These are phyloP conservation scores for Anguilla rostrata DNA, from an alignment of 2,113 vertebrate species.

Conservation along the genomic window DNA sequence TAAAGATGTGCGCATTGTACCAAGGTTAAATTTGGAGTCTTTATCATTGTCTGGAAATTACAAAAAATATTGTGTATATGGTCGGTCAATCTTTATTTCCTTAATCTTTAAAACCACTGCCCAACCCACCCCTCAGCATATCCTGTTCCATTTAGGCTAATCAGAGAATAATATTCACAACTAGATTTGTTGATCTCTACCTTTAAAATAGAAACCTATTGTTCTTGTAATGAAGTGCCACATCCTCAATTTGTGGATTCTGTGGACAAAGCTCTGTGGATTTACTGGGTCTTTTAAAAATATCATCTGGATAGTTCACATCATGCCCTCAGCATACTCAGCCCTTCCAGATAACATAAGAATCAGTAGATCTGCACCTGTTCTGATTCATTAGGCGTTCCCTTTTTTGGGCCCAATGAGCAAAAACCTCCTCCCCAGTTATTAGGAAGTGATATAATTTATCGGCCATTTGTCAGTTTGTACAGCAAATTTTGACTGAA, in stretches of 20 bases:
- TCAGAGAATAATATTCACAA: no score
- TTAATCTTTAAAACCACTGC: no score
- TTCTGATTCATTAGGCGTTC: not conserved
- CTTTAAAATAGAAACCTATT: not conserved
- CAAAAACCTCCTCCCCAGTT: no score
- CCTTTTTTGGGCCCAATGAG: no score
- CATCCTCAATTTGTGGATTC: not conserved
- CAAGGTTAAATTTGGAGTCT: no score
- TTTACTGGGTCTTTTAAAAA: not conserved
- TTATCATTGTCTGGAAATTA: no score
- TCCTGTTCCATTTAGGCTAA: no score
- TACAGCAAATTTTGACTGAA: not conserved
- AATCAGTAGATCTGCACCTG: not conserved
- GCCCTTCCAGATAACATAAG: not conserved
- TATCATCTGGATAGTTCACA: not conserved
- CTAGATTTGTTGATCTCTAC: not conserved
- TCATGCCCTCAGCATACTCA: not conserved
- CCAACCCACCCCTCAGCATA: no score
- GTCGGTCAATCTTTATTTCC: no score
- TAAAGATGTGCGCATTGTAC: no score
- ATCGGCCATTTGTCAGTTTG: not conserved
- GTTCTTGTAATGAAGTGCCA: not conserved
- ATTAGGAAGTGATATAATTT: not conserved
- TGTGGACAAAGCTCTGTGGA: not conserved
- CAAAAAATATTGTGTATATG: no score